Evolutionary conservation across 2,113 vertebrate genomes (phyloP).

Genomic region (Phaethornis superciliosus): DNA sequence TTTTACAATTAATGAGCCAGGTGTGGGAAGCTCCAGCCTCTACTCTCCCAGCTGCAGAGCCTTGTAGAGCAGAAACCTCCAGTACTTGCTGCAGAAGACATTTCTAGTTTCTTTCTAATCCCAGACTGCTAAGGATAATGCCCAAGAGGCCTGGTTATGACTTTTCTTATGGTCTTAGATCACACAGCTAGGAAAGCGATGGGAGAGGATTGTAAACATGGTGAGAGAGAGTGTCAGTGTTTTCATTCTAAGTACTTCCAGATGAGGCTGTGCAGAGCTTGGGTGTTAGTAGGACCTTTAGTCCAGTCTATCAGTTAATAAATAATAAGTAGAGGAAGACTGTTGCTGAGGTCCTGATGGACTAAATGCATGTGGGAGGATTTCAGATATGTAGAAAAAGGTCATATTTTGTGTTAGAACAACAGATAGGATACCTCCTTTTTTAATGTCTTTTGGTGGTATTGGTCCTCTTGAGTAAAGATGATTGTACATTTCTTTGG

Average conservation of each 20-base stretch:
- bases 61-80: not conserved
- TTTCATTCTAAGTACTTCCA: not conserved
- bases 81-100: not conserved
- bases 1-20: not conserved
- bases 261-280: not conserved
- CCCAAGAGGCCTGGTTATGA: not conserved
- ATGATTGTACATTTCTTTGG: not conserved
- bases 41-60: not conserved
- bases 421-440: not conserved
- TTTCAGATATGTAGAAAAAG: not conserved
- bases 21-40: rapidly evolving
- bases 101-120: not conserved
- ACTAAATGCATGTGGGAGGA: not conserved
- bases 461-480: not conserved
- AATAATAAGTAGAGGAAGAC: not conserved
- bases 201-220: not conserved
- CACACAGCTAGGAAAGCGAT: not conserved
- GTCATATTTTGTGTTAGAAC: not conserved
- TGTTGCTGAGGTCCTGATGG: not conserved
- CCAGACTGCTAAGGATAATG: not conserved
- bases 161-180: not conserved
- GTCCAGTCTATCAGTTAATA: not conserved
- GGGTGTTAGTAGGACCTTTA: not conserved
- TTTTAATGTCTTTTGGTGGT: not conserved
- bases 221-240: not conserved